These are phyloP conservation scores for Melangyna quadrimaculata DNA, from an alignment of 2,888 invertebrate genomes.

Conservation along the genomic window DNA sequence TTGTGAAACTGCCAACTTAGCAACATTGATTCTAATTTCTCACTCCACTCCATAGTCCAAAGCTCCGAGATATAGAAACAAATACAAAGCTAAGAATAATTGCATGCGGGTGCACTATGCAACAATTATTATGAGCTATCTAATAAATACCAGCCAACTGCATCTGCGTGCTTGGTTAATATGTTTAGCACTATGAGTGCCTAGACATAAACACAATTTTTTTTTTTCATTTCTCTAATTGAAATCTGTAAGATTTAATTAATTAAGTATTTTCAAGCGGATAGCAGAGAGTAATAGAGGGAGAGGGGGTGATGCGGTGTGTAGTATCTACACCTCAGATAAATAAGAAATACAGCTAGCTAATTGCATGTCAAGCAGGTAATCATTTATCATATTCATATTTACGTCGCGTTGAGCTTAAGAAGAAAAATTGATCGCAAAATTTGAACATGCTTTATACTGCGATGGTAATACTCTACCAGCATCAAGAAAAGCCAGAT, in stretches of 20 bases:
- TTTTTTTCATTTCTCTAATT: slow-evolving; percentile 39
- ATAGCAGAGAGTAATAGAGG: too few relatives aligned
- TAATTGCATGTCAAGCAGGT: slow-evolving; percentile 70
- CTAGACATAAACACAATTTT: slow-evolving; percentile 19
- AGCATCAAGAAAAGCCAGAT: background rate
- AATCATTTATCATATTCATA: slow-evolving; percentile 70
- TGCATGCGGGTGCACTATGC: slow-evolving; percentile 67
- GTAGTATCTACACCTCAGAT: slow-evolving; percentile 25
- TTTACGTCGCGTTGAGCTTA: background rate
- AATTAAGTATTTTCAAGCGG: slow-evolving; percentile 51
- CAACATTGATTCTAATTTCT: slow-evolving; percentile 19
- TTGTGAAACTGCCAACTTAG: slow-evolving; percentile 23
- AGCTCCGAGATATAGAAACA: background rate
- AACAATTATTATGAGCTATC: slow-evolving; percentile 26
- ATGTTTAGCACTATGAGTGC: background rate
- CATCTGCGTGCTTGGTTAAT: slow-evolving; percentile 20
- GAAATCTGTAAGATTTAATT: slow-evolving; percentile 64
- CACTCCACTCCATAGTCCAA: too few relatives aligned
- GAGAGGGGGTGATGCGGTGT: background rate
- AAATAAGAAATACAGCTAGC: slow-evolving; percentile 51
- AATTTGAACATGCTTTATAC: slow-evolving; percentile 13
- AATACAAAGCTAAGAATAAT: background rate
- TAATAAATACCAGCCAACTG: slow-evolving; percentile 13
- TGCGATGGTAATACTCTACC: background rate
- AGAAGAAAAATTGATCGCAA: slow-evolving; percentile 47